phyloP scores from a whole-genome alignment of 2,113 vertebrate genomes.

The Lampris megalopsis region DNA sequence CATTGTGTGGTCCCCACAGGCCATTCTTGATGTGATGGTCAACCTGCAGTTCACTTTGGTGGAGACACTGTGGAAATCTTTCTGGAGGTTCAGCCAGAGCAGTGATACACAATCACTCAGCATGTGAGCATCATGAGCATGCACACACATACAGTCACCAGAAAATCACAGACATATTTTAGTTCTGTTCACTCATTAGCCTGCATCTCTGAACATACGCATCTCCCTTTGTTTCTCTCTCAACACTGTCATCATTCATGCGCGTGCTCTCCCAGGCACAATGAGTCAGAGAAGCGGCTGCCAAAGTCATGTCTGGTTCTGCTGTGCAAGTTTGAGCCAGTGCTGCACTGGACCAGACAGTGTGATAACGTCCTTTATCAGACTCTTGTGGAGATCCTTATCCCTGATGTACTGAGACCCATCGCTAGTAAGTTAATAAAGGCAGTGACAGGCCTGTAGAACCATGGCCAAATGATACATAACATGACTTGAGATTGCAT shows the following conservation, averaged over 20 bases:
- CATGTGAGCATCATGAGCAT: slow-evolving; percentile 79
- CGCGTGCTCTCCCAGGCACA: slow-evolving; percentile 76
- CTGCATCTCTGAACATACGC: not conserved
- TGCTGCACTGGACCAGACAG: slow-evolving; percentile 88
- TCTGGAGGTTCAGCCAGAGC: slow-evolving; percentile 91
- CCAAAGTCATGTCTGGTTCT: slow-evolving; percentile 89
- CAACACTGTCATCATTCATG: not conserved
- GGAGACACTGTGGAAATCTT: slow-evolving; percentile 93
- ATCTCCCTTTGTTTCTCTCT: not conserved
- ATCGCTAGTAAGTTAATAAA: slow-evolving; percentile 88
- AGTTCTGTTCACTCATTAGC: not conserved
- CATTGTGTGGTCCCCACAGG: slow-evolving; percentile 71
- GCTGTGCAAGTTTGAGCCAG: slow-evolving; percentile 91
- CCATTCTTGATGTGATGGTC: slow-evolving; percentile 92
- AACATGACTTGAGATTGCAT: not conserved
- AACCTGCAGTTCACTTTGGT: slow-evolving; percentile 94
- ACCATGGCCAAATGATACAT: not conserved
- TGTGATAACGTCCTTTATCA: slow-evolving; percentile 94
- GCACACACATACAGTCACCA: not conserved
- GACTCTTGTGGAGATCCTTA: slow-evolving; percentile 91
- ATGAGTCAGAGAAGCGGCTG: slow-evolving; percentile 91
- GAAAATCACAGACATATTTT: not conserved
- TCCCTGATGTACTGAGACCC: slow-evolving; percentile 91
- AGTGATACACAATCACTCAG: slow-evolving; percentile 80
- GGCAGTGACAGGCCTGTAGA: not conserved